Evolutionary conservation across 2,797 vertebrate species (phyloP).

Genomic region (Silurus aristotelis): DNA sequence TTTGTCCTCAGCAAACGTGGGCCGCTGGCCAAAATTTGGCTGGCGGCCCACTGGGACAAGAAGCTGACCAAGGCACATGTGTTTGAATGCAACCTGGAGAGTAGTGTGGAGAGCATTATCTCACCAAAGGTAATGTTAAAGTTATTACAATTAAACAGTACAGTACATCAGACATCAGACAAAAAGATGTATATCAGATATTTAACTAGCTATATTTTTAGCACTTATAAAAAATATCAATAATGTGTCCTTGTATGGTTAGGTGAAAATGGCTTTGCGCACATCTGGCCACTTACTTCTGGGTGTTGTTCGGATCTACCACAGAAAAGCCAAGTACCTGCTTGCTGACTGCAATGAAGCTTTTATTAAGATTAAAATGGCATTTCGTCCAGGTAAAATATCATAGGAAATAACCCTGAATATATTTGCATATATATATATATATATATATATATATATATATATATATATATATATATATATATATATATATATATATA

Average conservation of each 20-base stretch:
- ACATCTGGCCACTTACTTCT: slow-evolving; percentile 96
- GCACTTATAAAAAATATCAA: background rate
- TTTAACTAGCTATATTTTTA: background rate
- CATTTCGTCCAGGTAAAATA: slow-evolving; percentile 92
- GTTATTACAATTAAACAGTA: background rate
- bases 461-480: no score
- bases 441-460: no score
- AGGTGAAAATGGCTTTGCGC: slow-evolving; percentile 99
- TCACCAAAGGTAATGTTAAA: slow-evolving; percentile 90
- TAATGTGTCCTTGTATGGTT: slow-evolving; percentile 16
- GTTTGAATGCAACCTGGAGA: slow-evolving; percentile 98
- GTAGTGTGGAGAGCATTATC: slow-evolving; percentile 99
- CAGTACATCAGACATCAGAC: background rate
- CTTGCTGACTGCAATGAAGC: slow-evolving; percentile 99
- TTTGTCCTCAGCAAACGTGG: slow-evolving; percentile 99
- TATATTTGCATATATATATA: no score
- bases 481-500: no score
- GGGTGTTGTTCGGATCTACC: slow-evolving; percentile 98
- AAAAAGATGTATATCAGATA: background rate
- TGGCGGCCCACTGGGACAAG: slow-evolving; percentile 99
- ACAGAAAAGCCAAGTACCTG: slow-evolving; percentile 99
- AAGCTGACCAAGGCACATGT: slow-evolving; percentile 99
- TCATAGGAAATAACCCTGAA: background rate
- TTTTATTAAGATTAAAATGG: slow-evolving; percentile 99
- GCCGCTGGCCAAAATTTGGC: slow-evolving; percentile 99